Evolutionary conservation across 53 echinoderm and acorn worm species (phyloP).

Genomic region (Paracentrotus lividus): DNA sequence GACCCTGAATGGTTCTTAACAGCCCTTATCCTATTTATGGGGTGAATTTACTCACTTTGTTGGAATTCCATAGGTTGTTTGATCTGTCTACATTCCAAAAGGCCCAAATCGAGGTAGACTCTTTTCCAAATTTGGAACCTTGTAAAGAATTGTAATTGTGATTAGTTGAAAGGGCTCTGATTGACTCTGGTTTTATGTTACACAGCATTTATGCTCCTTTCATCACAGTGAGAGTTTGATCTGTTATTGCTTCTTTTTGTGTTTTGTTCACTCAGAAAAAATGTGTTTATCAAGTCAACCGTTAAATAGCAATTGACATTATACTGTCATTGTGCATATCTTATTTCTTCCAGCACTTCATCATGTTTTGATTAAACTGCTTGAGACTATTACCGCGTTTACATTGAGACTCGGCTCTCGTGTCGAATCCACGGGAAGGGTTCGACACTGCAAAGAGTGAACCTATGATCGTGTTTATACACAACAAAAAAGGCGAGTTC

Average conservation of each 20-base stretch:
- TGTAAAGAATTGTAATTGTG: neutral
- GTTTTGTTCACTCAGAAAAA: neutral
- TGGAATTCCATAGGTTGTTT: slow-evolving; percentile 30
- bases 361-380: neutral
- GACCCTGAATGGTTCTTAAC: slow-evolving; percentile 50
- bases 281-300: neutral
- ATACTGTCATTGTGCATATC: neutral
- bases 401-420: no score
- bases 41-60: slow-evolving; percentile 58
- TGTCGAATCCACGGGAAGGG: no score
- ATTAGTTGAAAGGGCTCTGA: slow-evolving; percentile 8
- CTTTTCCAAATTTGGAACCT: slow-evolving; percentile 2
- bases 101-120: slow-evolving; percentile 22
- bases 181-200: neutral
- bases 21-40: slow-evolving; percentile 26
- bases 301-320: neutral
- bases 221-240: neutral
- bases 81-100: slow-evolving; percentile 49
- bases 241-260: slow-evolving; percentile 1
- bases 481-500: no score
- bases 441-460: no score
- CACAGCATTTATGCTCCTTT: neutral
- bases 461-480: no score
- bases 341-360: neutral
- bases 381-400: no score